Evolutionary conservation across 2,797 vertebrate species (phyloP).

Genomic region (Danio albolineatus): DNA sequence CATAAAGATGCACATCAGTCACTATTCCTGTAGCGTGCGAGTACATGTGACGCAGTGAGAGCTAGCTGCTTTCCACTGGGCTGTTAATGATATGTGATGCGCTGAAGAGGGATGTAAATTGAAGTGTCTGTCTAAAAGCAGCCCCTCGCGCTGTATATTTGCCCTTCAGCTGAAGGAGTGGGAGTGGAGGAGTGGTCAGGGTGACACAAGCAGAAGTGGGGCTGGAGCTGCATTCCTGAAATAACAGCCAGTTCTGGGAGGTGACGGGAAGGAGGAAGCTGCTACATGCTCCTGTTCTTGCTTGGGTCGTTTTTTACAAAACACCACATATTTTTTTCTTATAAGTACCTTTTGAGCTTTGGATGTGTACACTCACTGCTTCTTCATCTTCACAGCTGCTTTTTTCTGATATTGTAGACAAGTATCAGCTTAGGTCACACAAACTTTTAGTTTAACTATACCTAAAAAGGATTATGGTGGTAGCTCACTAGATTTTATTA

Average conservation of each 20-base stretch:
- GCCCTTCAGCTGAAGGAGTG: slow-evolving; percentile 25
- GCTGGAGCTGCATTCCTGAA: slow-evolving; percentile 59
- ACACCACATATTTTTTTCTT: slow-evolving; percentile 8
- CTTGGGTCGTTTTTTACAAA: not conserved
- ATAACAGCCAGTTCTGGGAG: slow-evolving; percentile 53
- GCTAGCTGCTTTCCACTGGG: not conserved
- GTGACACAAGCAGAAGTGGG: slow-evolving; percentile 6
- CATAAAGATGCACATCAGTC: not conserved
- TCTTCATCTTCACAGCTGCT: too few relatives aligned
- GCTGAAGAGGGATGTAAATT: slow-evolving; percentile 13
- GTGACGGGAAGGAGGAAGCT: slow-evolving; percentile 47
- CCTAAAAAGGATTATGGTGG: not conserved
- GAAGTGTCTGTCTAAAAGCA: slow-evolving; percentile 25
- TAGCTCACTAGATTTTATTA: not conserved
- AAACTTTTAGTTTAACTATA: not conserved
- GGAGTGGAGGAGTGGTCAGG: slow-evolving; percentile 22
- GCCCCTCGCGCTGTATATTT: slow-evolving; percentile 8
- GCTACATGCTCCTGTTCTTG: slow-evolving; percentile 9
- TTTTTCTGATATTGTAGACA: not conserved
- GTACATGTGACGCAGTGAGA: not conserved
- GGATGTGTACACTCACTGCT: not conserved
- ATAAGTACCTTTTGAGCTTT: not conserved
- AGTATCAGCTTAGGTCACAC: not conserved
- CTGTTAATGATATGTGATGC: slow-evolving; percentile 24
- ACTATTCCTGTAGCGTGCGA: not conserved